These are phyloP conservation scores for Drosophila carrolli DNA, from an alignment of 1,140 invertebrate species.

Conservation along the genomic window DNA sequence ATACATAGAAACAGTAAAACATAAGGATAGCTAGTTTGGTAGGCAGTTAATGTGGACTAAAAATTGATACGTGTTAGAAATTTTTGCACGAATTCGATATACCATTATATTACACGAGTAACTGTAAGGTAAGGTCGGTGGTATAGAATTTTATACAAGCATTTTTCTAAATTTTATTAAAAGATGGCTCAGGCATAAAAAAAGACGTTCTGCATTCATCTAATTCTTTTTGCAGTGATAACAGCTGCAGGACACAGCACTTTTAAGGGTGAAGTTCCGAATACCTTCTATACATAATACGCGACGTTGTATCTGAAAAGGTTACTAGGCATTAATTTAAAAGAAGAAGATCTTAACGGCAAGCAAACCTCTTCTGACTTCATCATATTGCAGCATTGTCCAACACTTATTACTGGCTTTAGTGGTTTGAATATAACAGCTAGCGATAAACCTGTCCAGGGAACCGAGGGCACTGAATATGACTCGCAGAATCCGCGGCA, in stretches of 20 bases:
- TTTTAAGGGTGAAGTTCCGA: constrained; percentile 92
- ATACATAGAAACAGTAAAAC: too few species aligned
- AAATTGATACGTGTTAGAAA: too few species aligned
- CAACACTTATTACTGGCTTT: constrained; percentile 91
- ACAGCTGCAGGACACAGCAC: constrained; percentile 92
- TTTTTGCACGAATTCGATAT: too few species aligned
- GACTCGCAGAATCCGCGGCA: constrained; percentile 94
- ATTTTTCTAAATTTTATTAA: neutral
- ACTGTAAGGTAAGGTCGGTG: too few species aligned
- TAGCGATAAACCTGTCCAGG: constrained; percentile 86
- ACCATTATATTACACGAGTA: too few species aligned
- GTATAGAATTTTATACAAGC: too few species aligned
- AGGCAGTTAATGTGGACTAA: too few species aligned
- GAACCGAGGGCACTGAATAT: constrained; percentile 89
- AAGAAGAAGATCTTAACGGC: neutral
- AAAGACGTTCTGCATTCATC: neutral
- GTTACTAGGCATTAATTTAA: neutral
- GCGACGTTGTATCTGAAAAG: constrained; percentile 74
- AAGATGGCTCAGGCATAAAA: constrained; percentile 29
- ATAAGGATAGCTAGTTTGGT: too few species aligned
- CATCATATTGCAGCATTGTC: constrained; percentile 95
- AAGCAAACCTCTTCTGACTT: constrained; percentile 91
- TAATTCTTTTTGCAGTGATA: constrained; percentile 94
- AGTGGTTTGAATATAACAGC: constrained; percentile 85
- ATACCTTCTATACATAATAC: constrained; percentile 92